Base-by-base conservation (phyloP, 2,113 vertebrate genomes). In the Anthoscopus minutus region DNA sequence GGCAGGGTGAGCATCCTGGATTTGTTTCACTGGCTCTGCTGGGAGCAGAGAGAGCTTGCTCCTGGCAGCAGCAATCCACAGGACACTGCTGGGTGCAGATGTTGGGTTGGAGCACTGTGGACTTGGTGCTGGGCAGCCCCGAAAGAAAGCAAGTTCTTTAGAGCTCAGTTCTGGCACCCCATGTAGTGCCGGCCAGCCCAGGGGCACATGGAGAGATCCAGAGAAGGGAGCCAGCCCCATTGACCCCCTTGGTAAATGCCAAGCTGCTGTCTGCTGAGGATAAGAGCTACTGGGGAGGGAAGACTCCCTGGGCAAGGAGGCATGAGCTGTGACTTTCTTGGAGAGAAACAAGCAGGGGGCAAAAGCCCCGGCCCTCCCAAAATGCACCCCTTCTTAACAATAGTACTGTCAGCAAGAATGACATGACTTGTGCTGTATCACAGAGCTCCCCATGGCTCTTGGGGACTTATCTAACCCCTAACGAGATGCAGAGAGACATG, bases 331-430 rank as follows among this genome's bases (percentile, higher is more conserved):
- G 82, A 80, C 50, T 86, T 96, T 92, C 79, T 60, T 94, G 86
- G 79, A 94, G 71, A 94, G 88, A 92, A 92, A 77, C 10, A 54
- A 65, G 86, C 15, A 48, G 35, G n/a, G 38, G 33, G 35, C 38
- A 77, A 77, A 81, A 85, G 13, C 14, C 33, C 14, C 19, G 33
- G 23, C 22, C 17, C 61, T 81, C 31, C 48, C 27, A 2, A 56
- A 33, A 70, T 40, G 44, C 44, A 69, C 48, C 61, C 50, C 40
- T 93, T 93, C 73, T 72, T 81, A 95, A 96, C 93, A 95, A 96
- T 95, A 92, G 82, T 62, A 50, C 64, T 94, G 94, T 95, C 92
- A 90, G 71, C 90, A 88, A 80, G 66, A n/a, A n/a, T n/a, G n/a
- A n/a, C n/a, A n/a, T n/a, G 76, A 54, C 50, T 91, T 72, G 74